Evolutionary conservation across 2,113 vertebrate genomes (phyloP), one percentile per base, ranked within the genome.

Genomic region (Dendrocopos noguchii): DNA sequence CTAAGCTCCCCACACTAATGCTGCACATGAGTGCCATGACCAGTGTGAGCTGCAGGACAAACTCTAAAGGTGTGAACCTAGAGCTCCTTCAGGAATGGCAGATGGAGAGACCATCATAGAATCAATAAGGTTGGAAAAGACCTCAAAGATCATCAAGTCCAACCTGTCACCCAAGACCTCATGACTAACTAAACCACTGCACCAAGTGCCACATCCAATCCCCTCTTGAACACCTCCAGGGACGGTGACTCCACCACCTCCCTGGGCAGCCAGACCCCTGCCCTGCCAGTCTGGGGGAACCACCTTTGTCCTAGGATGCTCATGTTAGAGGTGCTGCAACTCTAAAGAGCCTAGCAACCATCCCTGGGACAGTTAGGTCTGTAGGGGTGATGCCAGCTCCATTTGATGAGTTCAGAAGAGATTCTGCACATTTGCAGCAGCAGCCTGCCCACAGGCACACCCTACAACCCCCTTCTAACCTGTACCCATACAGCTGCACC

Each of bases 11-110:
- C 63, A 36, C 4, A 2, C n/a, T 3, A 64, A 39, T 0, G 0
- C 9, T 12, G 4, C 36, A 36, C 8, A 3, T 1, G 0, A 2
- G 11, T 15, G 31, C 52, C 47, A 55, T 75, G 47, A 7, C 57
- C 12, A 1, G 21, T 34, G 50, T 1, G 1, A 84, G 27, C 20
- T 60, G 52, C 0, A 1, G 34, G 22, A 64, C 10, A 4, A 82
- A 12, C 33, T 34, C 64, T 56, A 83, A 57, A 85, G 55, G 31
- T 5, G 6, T 18, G 29, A 86, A 12, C 15, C 24, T 31, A 70
- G n/a, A 65, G 31, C 65, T 78, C 33, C 33, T 46, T 33, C 15
- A 25, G 44, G 59, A 80, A 70, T 11, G 13, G 56, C 65, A 72
- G 46, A 60, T 0, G 1, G 28, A 92, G 6, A 53, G 14, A 70